Evolutionary conservation across 2,797 vertebrate genomes (phyloP).

Genomic region (Rhynchonycteris naso): DNA sequence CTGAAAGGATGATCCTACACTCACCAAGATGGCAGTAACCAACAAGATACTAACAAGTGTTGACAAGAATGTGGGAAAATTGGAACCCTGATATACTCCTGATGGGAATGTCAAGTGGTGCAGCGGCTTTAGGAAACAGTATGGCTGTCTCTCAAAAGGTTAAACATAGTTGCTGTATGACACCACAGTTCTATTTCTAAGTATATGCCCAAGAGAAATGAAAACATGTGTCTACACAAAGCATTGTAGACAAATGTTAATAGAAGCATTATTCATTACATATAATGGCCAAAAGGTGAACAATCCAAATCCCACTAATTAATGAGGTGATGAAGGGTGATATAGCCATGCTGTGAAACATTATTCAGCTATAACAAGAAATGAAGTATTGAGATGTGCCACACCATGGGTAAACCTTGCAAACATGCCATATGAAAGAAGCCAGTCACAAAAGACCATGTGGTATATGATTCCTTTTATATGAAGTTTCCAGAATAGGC

Average conservation of each 20-base stretch:
- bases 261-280: background rate
- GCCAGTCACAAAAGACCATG: background rate
- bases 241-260: background rate
- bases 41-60: background rate
- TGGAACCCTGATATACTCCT: background rate
- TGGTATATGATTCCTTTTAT: background rate
- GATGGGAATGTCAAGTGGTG: background rate
- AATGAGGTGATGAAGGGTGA: background rate
- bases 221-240: background rate
- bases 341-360: background rate
- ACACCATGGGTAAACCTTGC: background rate
- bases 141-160: background rate
- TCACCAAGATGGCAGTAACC: background rate
- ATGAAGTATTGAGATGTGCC: background rate
- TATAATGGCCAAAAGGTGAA: background rate
- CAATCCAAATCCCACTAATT: background rate
- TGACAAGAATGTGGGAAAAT: background rate
- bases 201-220: background rate
- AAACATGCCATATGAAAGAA: background rate
- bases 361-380: background rate
- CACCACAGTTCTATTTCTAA: background rate
- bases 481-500: background rate
- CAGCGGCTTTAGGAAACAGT: background rate
- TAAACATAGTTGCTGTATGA: background rate
- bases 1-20: background rate